Conservation (phyloP, 2,888 invertebrate species). For the Nematopogon swammerdamellus region DNA sequence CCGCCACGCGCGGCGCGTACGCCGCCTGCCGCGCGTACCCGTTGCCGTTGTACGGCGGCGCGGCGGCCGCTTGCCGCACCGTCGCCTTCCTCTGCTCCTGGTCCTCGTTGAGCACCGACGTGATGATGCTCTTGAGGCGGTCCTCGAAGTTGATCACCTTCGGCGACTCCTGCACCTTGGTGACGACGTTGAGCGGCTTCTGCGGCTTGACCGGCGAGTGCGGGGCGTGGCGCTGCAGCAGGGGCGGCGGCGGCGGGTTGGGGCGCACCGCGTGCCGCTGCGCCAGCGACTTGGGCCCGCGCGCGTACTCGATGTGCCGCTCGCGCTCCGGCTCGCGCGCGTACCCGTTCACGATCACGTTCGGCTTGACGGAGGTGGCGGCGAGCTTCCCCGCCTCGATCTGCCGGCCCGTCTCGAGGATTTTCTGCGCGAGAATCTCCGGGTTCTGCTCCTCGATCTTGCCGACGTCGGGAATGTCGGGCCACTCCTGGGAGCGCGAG, state of each 20-base stretch:
- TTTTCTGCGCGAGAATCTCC: constrained; percentile 85
- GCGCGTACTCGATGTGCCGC: constrained; percentile 23
- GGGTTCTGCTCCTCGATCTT: constrained; percentile 92
- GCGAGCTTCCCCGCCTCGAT: constrained; percentile 77
- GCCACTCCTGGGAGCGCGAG: constrained; percentile 86
- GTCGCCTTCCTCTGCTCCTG: constrained; percentile 40
- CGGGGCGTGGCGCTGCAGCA: constrained; percentile 27
- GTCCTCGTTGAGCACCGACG: constrained; percentile 83
- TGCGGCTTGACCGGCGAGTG: constrained; percentile 36
- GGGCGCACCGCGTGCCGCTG: constrained; percentile 22
- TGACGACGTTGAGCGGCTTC: constrained; percentile 41
- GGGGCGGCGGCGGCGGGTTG: constrained; percentile 17
- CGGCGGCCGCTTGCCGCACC: constrained; percentile 9
- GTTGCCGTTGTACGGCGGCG: constrained; percentile 19
- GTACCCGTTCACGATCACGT: constrained; percentile 42
- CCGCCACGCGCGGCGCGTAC: constrained; percentile 13
- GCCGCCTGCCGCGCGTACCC: constrained; percentile 25
- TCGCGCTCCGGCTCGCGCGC: constrained; percentile 30
- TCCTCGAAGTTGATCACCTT: constrained; percentile 87
- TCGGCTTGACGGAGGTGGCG: constrained; percentile 25
- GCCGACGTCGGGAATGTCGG: constrained; percentile 84
- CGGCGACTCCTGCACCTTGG: constrained; percentile 72
- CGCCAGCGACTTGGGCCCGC: constrained; percentile 14
- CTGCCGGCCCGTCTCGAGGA: constrained; percentile 84
- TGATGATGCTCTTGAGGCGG: constrained; percentile 81